Base-by-base conservation (phyloP, 2,797 vertebrate genomes). In the Pipistrellus pipistrellus region DNA sequence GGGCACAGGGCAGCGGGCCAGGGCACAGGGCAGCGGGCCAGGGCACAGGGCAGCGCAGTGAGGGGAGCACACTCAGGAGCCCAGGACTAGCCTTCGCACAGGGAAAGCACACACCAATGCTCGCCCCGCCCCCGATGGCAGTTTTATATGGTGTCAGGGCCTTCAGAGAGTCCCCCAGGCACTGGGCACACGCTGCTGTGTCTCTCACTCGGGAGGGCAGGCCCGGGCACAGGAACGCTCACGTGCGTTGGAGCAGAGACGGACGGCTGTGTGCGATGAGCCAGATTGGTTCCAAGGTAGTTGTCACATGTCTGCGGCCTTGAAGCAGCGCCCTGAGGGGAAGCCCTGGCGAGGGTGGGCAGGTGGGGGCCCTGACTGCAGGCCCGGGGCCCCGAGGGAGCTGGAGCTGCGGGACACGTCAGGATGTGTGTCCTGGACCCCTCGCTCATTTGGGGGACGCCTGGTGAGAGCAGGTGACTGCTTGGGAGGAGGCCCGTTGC, bases 31-130 rank as follows among this genome's bases (percentile, higher is more conserved):
- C 46, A 48, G 44, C 27, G 8, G 3, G n/a, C 8, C 1, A 8
- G 41, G 57, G 10, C 25, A 17, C 14, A 27, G 38, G 48, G 48
- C 46, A 48, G 44, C 27, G 14, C 30, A 0, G 0, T 8, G 27
- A 23, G 55, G 15, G 55, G 51, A 12, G 81, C 38, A 3, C 64
- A 35, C 41, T 41, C 3, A 3, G 6, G 15, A 13, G 21, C 17
- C 17, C 57, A 41, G 15, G 6, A 4, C 71, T 55, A 2, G n/a
- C 41, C 35, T 68, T 57, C 0, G 0, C 35, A 0, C n/a, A 6
- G 48, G 57, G 77, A 46, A n/a, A 14, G 5, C 1, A 4, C 21
- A 32, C 3, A 53, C 18, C 7, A 4, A 15, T 2, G 21, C 75
- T 46, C 20, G 8, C 32, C 51, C 41, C 0, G 0, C 27, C 11